These are phyloP conservation scores for Leptinotarsa texana DNA, from an alignment of 1,140 invertebrate species.

Conservation along the genomic window DNA sequence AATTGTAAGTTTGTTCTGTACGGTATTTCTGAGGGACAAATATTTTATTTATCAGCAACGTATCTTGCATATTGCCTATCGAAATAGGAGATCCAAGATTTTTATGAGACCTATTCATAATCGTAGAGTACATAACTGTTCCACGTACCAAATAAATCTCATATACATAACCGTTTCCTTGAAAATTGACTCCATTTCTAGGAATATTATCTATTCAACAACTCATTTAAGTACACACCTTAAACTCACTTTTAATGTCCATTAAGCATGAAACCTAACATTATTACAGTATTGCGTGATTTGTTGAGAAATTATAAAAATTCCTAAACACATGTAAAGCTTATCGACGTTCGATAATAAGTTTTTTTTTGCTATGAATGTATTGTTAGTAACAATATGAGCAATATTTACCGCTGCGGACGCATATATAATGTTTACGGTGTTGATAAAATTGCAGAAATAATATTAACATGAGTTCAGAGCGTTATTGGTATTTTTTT, in stretches of 20 bases:
- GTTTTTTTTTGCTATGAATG: background rate
- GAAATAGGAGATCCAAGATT: no score
- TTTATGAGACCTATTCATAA: no score
- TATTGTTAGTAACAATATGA: background rate
- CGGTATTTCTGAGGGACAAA: no score
- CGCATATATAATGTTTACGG: background rate
- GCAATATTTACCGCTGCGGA: background rate
- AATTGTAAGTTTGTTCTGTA: no score
- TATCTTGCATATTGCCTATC: no score
- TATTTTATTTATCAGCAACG: no score
- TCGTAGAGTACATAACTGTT: no score
- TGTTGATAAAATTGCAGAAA: background rate
- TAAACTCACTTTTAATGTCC: background rate
- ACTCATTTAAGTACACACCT: background rate
- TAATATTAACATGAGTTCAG: background rate
- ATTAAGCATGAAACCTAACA: conserved; percentile 6
- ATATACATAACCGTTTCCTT: background rate
- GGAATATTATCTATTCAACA: background rate
- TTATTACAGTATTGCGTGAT: conserved; percentile 10
- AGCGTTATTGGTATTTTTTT: no score
- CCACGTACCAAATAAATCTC: no score
- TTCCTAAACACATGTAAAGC: conserved; percentile 14
- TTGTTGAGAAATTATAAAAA: conserved; percentile 7
- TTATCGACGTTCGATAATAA: conserved; percentile 7
- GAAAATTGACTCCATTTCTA: background rate